A percentile compares a stretch with the other conserved stretches of the same genome.
These are phyloP conservation scores for Stomorhina lunata DNA, from an alignment of 2,888 invertebrate species.

Conservation along the genomic window DNA sequence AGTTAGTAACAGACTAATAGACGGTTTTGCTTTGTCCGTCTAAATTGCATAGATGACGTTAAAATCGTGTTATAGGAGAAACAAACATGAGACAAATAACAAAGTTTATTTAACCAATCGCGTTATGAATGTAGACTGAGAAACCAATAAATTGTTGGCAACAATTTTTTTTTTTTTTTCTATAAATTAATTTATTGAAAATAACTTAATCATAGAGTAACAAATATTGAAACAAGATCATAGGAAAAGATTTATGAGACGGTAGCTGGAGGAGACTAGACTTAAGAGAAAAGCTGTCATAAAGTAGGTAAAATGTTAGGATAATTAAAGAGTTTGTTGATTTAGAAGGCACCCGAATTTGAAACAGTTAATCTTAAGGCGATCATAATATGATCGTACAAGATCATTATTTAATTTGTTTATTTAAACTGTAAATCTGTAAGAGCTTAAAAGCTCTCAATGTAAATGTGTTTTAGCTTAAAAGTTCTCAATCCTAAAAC, in stretches of 20 bases:
- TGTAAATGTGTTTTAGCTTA: no score
- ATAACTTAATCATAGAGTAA: conserved; percentile 25
- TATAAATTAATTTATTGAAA: not conserved
- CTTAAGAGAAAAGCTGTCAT: no score
- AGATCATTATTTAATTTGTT: no score
- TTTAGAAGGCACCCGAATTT: no score
- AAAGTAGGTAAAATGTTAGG: no score
- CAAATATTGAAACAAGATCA: not conserved
- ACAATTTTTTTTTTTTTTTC: conserved; percentile 8
- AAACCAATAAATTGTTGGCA: conserved; percentile 33
- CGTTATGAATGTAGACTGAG: conserved; percentile 27
- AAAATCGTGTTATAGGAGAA: not conserved
- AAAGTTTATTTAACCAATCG: not conserved
- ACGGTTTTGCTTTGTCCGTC: not conserved
- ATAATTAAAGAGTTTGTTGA: no score
- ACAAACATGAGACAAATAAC: conserved; percentile 1
- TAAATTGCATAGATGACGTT: conserved; percentile 16
- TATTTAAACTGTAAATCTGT: no score
- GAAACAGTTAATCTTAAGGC: no score
- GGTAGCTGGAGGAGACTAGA: not conserved
- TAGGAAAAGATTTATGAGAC: not conserved
- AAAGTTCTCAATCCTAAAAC: no score
- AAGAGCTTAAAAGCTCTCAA: no score
- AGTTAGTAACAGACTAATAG: conserved; percentile 4
- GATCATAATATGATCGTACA: no score